Base-by-base conservation (phyloP, 2,888 invertebrate species). In the Phasia obesa region DNA sequence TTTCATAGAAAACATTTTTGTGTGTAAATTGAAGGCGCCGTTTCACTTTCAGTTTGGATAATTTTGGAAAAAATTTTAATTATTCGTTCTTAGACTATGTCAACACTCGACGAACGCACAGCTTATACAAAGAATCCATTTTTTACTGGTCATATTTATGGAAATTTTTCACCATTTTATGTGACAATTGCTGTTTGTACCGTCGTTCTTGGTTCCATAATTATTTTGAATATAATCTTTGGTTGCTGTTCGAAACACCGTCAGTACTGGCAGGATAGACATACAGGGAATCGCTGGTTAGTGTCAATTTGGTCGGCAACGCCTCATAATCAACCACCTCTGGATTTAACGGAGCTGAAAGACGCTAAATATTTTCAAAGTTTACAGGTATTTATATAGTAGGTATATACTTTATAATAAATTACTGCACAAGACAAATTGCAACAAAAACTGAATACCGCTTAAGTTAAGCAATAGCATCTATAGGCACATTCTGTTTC, bases 131-230 rank as follows among this genome's bases (percentile, higher is more conserved):
- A 93, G 85, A 94, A 94, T 90, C 94, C 94, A 55, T 94, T 93
- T 87, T 94, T 93, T 85, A 92, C 92, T 84, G 92, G 93, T 84
- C 93, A 92, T 87, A 87, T 91, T 35, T 93, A 93, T 91, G 95
- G 96, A 81, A 95, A 97, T 91, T 97, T 95, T 89, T 95, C 95
- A n/a, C 94, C 95, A 55, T 97, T 97, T 92, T 97, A 97, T 92
- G 94, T 96, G 86, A 93, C 94, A 19, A 95, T 97, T 84, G 94
- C 95, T 27, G 93, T 97, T 89, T 95, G 96, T 90, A 93, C 96
- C 5, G 92, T 96, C 47, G 90, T 97, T 86, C 93, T 94, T 70
- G 93, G 94, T 11, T 92, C 94, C 23, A 91, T 97, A 80, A 93
- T 97, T 83, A 92, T 96, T 84, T 89, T 97, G 80, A 97, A 97